A percentile compares a stretch with the other conserved stretches of the same genome.
Evolutionary conservation across 2,888 invertebrate species (phyloP).

Genomic region (Bellardia bayeri): DNA sequence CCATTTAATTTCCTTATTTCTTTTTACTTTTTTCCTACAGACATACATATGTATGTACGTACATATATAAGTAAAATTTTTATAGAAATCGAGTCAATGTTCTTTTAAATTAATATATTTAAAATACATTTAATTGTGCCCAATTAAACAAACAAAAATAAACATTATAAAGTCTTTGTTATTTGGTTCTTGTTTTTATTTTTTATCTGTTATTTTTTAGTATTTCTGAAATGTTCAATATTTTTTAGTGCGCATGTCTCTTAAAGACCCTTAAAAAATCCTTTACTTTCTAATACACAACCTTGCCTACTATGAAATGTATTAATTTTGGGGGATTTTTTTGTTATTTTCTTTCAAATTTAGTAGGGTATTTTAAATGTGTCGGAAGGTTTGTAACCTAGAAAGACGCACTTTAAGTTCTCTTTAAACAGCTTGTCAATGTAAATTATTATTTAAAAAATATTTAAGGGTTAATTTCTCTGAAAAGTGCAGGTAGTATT

Average conservation of each 20-base stretch:
- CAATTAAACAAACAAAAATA: constrained; percentile 14
- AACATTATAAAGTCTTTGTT: background rate
- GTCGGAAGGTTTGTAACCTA: too few relatives aligned
- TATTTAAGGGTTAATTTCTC: too few relatives aligned
- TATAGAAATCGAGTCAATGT: constrained; percentile 27
- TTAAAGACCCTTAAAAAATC: constrained; percentile 36
- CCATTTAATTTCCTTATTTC: background rate
- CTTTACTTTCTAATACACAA: constrained; percentile 45
- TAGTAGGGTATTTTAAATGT: background rate
- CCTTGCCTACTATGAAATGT: constrained; percentile 53
- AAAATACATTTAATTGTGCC: constrained; percentile 24
- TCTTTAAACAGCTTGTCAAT: too few relatives aligned
- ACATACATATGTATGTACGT: background rate
- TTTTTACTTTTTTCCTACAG: background rate
- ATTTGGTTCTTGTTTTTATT: constrained; percentile 1
- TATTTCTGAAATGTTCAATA: constrained; percentile 22
- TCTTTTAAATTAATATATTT: constrained; percentile 21
- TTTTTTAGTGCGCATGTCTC: constrained; percentile 57
- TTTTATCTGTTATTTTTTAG: background rate
- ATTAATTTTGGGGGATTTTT: constrained; percentile 3
- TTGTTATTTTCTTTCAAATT: background rate
- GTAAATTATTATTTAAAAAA: too few relatives aligned
- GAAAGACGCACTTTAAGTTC: too few relatives aligned
- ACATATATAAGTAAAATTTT: background rate
- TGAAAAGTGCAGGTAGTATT: too few relatives aligned